Evolutionary conservation across 2,797 vertebrate genomes (phyloP).

Genomic region (Tamandua tetradactyla): DNA sequence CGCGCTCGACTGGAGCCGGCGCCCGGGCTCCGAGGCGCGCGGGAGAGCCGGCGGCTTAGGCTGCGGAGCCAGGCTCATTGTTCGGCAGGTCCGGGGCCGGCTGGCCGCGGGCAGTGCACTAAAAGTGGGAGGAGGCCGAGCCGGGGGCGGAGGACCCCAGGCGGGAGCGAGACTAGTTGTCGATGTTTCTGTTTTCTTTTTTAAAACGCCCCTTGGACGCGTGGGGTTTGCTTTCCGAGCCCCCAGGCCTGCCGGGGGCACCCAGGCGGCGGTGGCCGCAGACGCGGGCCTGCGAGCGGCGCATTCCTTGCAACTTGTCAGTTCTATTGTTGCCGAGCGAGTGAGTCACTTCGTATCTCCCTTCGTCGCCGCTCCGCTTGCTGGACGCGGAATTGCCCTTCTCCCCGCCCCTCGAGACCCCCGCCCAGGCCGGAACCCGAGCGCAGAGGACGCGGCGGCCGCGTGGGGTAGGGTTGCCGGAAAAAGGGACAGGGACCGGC

Average conservation of each 20-base stretch:
- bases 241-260: conserved; percentile 53
- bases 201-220: background rate
- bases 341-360: conserved; percentile 78
- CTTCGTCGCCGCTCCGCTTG: conserved; percentile 58
- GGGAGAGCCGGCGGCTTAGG: conserved; percentile 28
- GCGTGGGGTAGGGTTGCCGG: conserved; percentile 13
- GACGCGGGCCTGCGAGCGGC: conserved; percentile 71
- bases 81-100: conserved; percentile 62
- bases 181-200: conserved; percentile 44
- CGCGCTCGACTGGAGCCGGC: background rate
- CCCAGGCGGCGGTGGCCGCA: conserved; percentile 51
- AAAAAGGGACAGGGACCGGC: background rate
- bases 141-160: background rate
- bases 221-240: background rate
- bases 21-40: conserved; percentile 19
- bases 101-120: conserved; percentile 32
- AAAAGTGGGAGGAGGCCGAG: conserved; percentile 68
- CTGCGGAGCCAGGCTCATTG: conserved; percentile 68
- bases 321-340: conserved; percentile 84
- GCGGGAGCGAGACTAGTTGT: conserved; percentile 27
- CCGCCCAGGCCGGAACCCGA: background rate
- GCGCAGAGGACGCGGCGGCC: background rate
- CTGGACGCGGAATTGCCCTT: background rate
- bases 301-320: conserved; percentile 76
- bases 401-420: conserved; percentile 26